Evolutionary conservation across 2,888 invertebrate genomes (phyloP).

Genomic region (Teinopalpus imperialis): DNA sequence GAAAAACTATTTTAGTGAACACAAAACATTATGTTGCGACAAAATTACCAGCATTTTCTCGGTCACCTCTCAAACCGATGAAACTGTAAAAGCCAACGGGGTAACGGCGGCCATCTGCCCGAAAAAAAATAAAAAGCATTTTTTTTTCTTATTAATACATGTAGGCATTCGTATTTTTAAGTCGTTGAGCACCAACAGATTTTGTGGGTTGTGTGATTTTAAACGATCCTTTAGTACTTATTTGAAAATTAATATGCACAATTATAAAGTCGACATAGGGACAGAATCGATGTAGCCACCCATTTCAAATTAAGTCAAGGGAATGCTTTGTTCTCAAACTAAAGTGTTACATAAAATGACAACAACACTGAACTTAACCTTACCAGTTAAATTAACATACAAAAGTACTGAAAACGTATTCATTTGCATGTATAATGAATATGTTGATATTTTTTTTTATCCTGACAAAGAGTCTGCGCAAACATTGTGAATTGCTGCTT

Average conservation of each 20-base stretch:
- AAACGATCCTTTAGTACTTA: no score
- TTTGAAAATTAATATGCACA: background rate
- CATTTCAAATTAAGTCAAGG: constrained; percentile 30
- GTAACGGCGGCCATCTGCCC: no score
- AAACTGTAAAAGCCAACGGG: no score
- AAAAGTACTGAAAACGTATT: constrained; percentile 75
- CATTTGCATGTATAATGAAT: constrained; percentile 69
- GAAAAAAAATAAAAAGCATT: no score
- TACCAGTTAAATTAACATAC: constrained; percentile 70
- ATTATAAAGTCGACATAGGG: background rate
- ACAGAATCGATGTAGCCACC: background rate
- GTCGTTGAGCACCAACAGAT: no score
- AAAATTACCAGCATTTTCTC: no score
- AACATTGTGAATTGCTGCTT: constrained; percentile 30
- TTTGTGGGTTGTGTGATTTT: no score
- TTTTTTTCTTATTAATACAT: no score
- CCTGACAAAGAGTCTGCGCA: constrained; percentile 38
- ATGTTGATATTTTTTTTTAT: constrained; percentile 47
- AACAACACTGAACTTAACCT: constrained; percentile 79
- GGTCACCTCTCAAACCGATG: no score
- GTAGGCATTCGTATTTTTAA: no score
- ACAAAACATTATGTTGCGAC: no score
- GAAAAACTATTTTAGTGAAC: no score
- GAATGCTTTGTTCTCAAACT: constrained; percentile 41
- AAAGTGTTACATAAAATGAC: constrained; percentile 52